phyloP scores from a whole-genome alignment of 2,888 invertebrate species.

The Andrena marginata region DNA sequence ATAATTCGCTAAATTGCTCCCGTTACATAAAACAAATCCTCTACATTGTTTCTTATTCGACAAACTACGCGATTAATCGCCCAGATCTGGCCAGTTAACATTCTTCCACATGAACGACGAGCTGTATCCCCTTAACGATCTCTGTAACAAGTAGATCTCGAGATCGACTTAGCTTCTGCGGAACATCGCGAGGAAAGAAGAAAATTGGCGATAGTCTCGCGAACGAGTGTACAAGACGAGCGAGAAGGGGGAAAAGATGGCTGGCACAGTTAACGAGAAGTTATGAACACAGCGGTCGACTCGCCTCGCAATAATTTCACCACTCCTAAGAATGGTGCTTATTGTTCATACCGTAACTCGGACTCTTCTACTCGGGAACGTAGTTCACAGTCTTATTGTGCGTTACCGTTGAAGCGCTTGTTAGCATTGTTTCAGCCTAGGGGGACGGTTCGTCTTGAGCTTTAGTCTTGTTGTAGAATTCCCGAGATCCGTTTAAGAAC shows the following conservation, averaged over 20 bases:
- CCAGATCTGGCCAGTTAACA: neutral
- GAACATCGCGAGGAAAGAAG: constrained; percentile 28
- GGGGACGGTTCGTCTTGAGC: neutral
- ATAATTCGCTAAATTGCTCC: neutral
- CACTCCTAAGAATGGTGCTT: constrained; percentile 38
- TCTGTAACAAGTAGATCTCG: neutral
- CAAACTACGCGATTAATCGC: neutral
- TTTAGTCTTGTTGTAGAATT: too few relatives aligned
- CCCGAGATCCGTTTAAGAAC: neutral
- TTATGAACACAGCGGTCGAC: constrained; percentile 60
- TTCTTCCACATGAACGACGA: constrained; percentile 17
- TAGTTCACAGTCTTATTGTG: neutral
- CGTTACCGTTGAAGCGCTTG: constrained; percentile 12
- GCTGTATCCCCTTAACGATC: constrained; percentile 44
- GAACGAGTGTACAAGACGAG: neutral
- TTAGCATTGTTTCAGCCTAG: constrained; percentile 16
- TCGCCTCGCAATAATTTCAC: constrained; percentile 52
- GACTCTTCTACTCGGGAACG: constrained; percentile 21
- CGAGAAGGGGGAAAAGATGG: constrained; percentile 25
- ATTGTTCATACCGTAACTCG: constrained; percentile 35
- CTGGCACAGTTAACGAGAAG: constrained; percentile 65
- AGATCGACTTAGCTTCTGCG: neutral
- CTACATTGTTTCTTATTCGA: constrained; percentile 13
- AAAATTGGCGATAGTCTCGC: constrained; percentile 54
- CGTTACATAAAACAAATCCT: neutral